Evolutionary conservation across 2,113 vertebrate genomes (phyloP).

Genomic region (Eudyptes chrysolophus): DNA sequence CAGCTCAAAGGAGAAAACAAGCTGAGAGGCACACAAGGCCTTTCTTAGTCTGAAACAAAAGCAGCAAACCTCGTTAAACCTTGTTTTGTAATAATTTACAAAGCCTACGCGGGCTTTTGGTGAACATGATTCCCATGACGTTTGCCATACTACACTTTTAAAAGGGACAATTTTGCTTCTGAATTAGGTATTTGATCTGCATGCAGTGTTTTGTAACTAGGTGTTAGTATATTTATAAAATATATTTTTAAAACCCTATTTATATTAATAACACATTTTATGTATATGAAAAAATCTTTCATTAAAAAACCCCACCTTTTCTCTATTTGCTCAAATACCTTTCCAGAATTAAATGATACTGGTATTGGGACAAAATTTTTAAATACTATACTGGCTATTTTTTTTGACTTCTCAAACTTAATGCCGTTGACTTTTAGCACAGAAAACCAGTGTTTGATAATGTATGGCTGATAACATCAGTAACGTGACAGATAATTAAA

Average conservation of each 20-base stretch:
- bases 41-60: not conserved
- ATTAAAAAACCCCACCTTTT: not conserved
- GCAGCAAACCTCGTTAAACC: not conserved
- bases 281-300: not conserved
- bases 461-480: not conserved
- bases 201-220: not conserved
- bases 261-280: not conserved
- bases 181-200: not conserved
- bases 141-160: not conserved
- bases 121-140: not conserved
- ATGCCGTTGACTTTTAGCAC: not conserved
- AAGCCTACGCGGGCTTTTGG: not conserved
- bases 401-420: not conserved
- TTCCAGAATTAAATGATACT: not conserved
- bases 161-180: not conserved
- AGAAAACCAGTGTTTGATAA: not conserved
- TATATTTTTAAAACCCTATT: not conserved
- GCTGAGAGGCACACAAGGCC: conserved; percentile 8
- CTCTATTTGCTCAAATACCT: not conserved
- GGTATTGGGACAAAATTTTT: not conserved
- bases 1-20: conserved; percentile 17
- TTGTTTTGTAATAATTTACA: not conserved
- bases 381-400: not conserved
- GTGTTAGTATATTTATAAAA: not conserved
- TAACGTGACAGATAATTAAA: not conserved